phyloP scores from a whole-genome alignment of 2,113 vertebrate species.

The Strigops habroptila region DNA sequence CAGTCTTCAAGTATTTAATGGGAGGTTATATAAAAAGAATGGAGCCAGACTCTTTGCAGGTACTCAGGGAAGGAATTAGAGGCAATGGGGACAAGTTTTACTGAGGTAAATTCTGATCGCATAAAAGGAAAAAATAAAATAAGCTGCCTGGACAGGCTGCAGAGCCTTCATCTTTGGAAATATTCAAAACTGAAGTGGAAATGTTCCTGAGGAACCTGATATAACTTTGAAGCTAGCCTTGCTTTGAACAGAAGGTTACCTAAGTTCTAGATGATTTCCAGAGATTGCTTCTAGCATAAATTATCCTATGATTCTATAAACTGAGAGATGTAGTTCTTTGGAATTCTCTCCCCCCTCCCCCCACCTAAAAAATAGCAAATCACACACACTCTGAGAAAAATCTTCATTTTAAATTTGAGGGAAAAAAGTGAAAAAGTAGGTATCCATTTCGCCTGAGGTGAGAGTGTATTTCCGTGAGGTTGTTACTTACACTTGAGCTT shows the following conservation, averaged over 20 bases:
- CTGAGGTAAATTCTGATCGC: background rate
- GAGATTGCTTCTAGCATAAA: background rate
- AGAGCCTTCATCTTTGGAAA: background rate
- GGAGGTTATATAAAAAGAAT: background rate
- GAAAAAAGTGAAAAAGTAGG: background rate
- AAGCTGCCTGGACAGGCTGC: background rate
- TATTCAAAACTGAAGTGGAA: background rate
- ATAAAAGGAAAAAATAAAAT: background rate
- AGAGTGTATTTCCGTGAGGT: background rate
- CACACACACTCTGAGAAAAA: background rate
- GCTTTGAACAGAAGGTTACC: background rate
- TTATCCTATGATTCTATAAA: background rate
- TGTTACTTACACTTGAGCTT: background rate
- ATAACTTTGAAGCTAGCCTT: background rate
- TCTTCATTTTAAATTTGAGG: background rate
- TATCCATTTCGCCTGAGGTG: background rate
- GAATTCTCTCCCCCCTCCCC: background rate
- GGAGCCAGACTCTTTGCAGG: background rate
- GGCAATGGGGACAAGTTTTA: background rate
- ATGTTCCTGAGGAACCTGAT: background rate
- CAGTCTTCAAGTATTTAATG: background rate
- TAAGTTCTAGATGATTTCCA: background rate
- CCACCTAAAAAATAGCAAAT: background rate
- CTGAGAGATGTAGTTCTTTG: background rate
- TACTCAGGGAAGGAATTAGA: background rate